A percentile compares a stretch with the other conserved stretches of the same genome.
These are phyloP conservation scores for Pitta sordida DNA, from an alignment of 2,113 vertebrate species.

Conservation along the genomic window DNA sequence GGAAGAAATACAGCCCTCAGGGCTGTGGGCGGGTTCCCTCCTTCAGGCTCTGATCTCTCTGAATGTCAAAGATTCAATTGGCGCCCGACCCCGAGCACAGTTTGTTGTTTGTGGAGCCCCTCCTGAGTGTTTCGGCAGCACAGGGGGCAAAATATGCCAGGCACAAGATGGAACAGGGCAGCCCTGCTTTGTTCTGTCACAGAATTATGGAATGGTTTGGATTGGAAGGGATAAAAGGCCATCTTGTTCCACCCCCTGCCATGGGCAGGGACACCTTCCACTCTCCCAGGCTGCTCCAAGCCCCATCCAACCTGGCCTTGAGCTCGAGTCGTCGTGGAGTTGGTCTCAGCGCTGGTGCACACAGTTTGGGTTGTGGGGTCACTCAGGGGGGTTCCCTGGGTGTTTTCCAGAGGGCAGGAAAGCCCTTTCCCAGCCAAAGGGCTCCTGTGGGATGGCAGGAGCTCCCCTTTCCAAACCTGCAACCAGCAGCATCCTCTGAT, in stretches of 20 bases:
- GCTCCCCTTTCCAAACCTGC: rapidly evolving
- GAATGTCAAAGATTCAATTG: neutral
- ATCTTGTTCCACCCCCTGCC: neutral
- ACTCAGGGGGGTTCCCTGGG: neutral
- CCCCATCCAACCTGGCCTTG: neutral
- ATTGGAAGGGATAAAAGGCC: neutral
- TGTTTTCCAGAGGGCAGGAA: neutral
- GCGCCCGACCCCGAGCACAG: neutral
- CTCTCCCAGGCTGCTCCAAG: neutral
- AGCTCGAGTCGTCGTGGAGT: neutral
- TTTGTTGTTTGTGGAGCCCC: neutral
- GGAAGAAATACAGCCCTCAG: slow-evolving; percentile 12
- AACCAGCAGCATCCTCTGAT: neutral
- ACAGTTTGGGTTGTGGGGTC: neutral
- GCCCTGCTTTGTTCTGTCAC: neutral
- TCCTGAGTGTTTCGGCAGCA: neutral
- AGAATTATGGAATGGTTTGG: neutral
- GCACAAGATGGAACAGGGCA: neutral
- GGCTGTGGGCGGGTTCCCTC: neutral
- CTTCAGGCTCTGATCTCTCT: neutral
- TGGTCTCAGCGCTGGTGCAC: rapidly evolving
- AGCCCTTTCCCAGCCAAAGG: neutral
- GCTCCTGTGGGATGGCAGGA: neutral
- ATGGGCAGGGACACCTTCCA: neutral
- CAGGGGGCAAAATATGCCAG: neutral